These are phyloP conservation scores for Oryzias celebensis DNA, from an alignment of 2,113 vertebrate species.

Conservation along the genomic window DNA sequence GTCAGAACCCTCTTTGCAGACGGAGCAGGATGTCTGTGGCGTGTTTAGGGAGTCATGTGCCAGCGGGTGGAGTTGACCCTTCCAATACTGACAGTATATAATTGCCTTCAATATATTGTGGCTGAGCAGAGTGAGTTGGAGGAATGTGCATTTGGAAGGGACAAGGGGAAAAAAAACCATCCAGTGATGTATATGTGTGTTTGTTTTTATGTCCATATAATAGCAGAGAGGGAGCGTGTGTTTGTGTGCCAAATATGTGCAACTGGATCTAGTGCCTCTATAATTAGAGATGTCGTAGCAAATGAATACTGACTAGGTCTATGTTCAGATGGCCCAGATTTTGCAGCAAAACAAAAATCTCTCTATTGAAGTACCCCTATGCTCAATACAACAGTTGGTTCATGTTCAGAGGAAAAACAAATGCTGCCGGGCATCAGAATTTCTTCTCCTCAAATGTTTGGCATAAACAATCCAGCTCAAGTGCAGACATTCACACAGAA, in stretches of 20 bases:
- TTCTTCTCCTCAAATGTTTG: too few relatives aligned
- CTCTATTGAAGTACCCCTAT: background rate
- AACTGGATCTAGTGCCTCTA: conserved; percentile 18
- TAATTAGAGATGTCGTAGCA: conserved; percentile 36
- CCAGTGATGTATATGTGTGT: conserved; percentile 11
- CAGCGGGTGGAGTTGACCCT: conserved; percentile 56
- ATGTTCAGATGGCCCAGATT: background rate
- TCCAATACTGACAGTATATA: conserved; percentile 35
- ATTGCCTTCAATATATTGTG: conserved; percentile 61
- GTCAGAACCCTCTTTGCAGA: conserved; percentile 24
- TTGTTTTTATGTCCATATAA: conserved; percentile 12
- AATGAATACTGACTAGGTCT: background rate
- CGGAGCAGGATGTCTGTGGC: conserved; percentile 56
- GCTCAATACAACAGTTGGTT: too few relatives aligned
- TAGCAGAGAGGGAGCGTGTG: conserved; percentile 6
- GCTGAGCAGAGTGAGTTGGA: conserved; percentile 42
- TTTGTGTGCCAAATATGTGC: conserved; percentile 34
- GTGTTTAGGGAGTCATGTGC: conserved; percentile 38
- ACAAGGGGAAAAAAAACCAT: conserved; percentile 7
- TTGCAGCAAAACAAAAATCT: background rate
- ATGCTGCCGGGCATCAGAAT: too few relatives aligned
- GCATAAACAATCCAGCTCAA: too few relatives aligned
- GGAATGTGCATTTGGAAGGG: conserved; percentile 44
- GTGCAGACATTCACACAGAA: too few relatives aligned
- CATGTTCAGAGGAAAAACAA: background rate